Base-by-base conservation (phyloP, 2,113 vertebrate genomes). In the Nibea coibor region DNA sequence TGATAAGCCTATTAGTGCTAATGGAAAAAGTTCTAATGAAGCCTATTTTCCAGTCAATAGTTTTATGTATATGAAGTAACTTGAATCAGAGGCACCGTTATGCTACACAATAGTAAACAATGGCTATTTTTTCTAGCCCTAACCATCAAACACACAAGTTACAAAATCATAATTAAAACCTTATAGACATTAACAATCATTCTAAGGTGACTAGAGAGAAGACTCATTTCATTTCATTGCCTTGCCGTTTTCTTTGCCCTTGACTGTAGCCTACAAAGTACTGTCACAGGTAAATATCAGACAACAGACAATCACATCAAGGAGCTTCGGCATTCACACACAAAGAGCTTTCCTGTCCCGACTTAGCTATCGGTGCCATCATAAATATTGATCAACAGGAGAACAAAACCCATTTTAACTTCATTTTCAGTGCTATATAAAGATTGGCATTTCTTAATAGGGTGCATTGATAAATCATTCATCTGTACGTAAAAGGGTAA, bases 381-480 rank as follows among this genome's bases (percentile, higher is more conserved):
- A 89, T 89, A 88, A 78, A 90, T 74, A 93, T 88, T 94, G 92
- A 94, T 85, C 92, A 91, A 93, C 71, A 93, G 92, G 39, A 84
- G 64, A 72, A 90, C 73, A 84, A 67, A 84, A 91, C 83, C 74
- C 86, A 91, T 92, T 94, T 87, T 91, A 88, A 91, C 91, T 93
- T 90, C 86, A 94, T 92, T 95, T 75, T 81, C 90, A 56, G 10
- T 61, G 67, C 88, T 81, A 81, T 92, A 91, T 74, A 87, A 85
- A 93, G 93, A 95, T 64, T 93, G 94, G 66, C 92, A 94, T 89
- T 87, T 92, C 79, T 89, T 95, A 95, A 96, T 93, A 93, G 93
- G 92, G 69, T 79, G 28, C 87, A 88, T 90, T 95, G 95, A 96
- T 96, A 95, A 96, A 95, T 95, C 87, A 96, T 95, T 94, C 93